These are phyloP conservation scores for Microcaecilia unicolor DNA, from an alignment of 2,797 vertebrate species.

Conservation along the genomic window DNA sequence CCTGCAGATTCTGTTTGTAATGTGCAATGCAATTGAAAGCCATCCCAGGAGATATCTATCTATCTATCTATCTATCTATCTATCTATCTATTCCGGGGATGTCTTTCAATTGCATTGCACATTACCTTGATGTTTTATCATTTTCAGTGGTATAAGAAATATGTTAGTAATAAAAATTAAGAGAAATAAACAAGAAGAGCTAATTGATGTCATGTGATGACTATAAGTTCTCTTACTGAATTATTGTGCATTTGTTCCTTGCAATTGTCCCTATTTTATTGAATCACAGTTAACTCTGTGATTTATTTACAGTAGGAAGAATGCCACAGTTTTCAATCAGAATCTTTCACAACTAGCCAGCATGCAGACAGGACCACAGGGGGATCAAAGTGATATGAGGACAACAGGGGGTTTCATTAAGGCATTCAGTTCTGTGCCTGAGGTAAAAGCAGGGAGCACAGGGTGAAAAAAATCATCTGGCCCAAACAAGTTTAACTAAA, in stretches of 20 bases:
- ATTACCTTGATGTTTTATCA: no score
- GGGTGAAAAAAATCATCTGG: conserved; percentile 71
- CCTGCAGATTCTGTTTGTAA: no score
- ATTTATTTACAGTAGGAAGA: conserved; percentile 54
- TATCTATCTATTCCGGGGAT: no score
- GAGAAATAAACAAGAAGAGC: no score
- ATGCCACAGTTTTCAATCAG: conserved; percentile 47
- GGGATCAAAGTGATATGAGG: conserved; percentile 73
- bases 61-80: no score
- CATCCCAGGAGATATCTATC: no score
- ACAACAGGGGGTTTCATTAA: conserved; percentile 85
- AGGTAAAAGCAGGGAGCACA: conserved; percentile 67
- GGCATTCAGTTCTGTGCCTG: conserved; percentile 66
- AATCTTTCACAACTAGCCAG: conserved; percentile 52
- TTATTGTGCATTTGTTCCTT: conserved; percentile 33
- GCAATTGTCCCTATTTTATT: conserved; percentile 40
- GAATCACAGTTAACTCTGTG: conserved; percentile 32
- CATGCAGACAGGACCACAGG: conserved; percentile 57
- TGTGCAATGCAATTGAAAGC: no score
- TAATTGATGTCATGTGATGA: no score
- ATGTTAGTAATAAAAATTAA: no score
- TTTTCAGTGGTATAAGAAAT: no score
- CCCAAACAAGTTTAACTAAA: conserved; percentile 75
- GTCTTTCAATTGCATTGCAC: no score
- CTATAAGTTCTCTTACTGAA: no score